Conservation (phyloP, 2,113 vertebrate genomes). For the Pitta sordida region DNA sequence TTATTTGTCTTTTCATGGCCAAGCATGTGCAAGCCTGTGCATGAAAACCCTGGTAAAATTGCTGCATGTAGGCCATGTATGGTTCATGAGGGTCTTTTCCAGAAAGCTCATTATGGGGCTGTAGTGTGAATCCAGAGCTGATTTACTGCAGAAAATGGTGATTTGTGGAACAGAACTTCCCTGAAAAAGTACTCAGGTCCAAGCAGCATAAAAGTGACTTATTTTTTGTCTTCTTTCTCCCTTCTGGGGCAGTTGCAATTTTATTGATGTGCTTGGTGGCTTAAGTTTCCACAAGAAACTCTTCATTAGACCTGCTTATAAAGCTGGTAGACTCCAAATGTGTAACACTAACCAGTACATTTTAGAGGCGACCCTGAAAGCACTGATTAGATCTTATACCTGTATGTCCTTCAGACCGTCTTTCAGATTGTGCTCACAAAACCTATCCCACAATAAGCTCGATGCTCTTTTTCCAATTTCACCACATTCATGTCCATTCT, state of each 20-base stretch:
- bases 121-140: not conserved
- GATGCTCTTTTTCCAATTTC: constrained; percentile 39
- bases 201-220: not conserved
- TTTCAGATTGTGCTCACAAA: not conserved
- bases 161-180: not conserved
- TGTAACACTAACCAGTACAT: not conserved
- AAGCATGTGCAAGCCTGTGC: not conserved
- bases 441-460: not conserved
- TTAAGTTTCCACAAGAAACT: not conserved
- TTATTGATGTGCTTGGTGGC: not conserved
- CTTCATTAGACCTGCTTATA: not conserved
- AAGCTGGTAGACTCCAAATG: not conserved
- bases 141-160: not conserved
- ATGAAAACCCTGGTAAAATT: not conserved
- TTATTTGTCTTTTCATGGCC: not conserved
- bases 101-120: not conserved
- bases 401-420: not conserved
- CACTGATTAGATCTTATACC: not conserved
- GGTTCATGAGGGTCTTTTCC: not conserved
- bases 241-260: not conserved
- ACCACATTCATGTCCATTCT: not conserved
- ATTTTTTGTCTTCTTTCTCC: not conserved
- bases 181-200: not conserved
- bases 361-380: not conserved
- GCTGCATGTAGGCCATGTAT: not conserved